Evolutionary conservation across 2,797 vertebrate genomes (phyloP).

Genomic region (Spheniscus humboldti): DNA sequence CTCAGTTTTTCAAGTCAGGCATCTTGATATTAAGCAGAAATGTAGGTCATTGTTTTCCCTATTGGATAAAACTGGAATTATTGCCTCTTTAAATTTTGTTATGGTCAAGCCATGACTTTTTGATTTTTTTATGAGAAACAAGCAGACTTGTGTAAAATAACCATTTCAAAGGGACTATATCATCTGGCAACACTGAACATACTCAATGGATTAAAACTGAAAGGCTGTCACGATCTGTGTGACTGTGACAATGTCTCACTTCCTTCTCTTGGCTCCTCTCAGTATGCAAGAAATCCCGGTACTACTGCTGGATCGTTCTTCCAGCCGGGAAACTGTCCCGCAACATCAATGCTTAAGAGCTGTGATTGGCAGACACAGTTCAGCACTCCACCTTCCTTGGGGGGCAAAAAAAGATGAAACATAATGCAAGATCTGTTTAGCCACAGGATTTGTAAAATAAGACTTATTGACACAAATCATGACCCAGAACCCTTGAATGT

Average conservation of each 20-base stretch:
- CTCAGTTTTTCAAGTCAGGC: neutral
- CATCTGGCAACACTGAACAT: slow-evolving; percentile 29
- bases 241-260: slow-evolving; percentile 6
- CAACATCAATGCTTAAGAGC: neutral
- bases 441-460: neutral
- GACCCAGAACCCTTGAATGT: neutral
- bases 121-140: neutral
- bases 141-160: neutral
- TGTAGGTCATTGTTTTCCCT: neutral
- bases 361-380: neutral
- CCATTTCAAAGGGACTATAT: slow-evolving; percentile 33
- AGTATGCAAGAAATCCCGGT: neutral
- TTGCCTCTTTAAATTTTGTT: neutral
- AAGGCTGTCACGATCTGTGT: slow-evolving; percentile 18
- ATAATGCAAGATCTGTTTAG: neutral
- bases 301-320: neutral
- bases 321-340: neutral
- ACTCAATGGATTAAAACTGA: slow-evolving; percentile 23
- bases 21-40: neutral
- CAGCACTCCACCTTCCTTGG: neutral
- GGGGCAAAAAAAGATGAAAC: neutral
- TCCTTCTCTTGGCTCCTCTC: neutral
- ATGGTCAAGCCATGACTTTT: neutral
- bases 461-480: neutral
- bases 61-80: neutral